These are phyloP conservation scores for Liopterus haemorrhoidalis DNA, from an alignment of 2,888 invertebrate genomes.

Conservation along the genomic window DNA sequence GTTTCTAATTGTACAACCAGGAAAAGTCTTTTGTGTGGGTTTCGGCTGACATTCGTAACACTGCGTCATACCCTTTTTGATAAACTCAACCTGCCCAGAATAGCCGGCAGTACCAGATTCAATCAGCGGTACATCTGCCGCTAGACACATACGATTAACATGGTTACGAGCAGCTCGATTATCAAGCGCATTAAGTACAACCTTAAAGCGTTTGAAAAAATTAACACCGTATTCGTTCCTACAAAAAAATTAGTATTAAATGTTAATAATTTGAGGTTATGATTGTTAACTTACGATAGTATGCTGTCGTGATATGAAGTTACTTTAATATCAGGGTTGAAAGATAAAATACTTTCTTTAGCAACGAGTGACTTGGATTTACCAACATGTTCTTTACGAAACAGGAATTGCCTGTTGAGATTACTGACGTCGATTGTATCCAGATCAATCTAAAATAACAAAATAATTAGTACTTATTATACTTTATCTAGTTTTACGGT, in stretches of 20 bases:
- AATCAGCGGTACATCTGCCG: slow-evolving; percentile 87
- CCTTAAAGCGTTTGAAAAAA: slow-evolving; percentile 84
- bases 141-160: slow-evolving; percentile 97
- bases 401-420: slow-evolving; percentile 97
- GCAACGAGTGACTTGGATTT: slow-evolving; percentile 94
- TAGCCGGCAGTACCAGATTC: slow-evolving; percentile 98
- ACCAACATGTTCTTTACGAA: slow-evolving; percentile 96
- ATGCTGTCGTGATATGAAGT: slow-evolving; percentile 89
- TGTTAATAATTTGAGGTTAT: neutral
- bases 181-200: slow-evolving; percentile 96
- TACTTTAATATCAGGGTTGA: slow-evolving; percentile 85
- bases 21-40: slow-evolving; percentile 85
- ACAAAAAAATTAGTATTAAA: slow-evolving; percentile 38
- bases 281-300: slow-evolving; percentile 63
- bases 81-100: slow-evolving; percentile 89
- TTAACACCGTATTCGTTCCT: slow-evolving; percentile 83
- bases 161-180: slow-evolving; percentile 95
- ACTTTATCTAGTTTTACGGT: neutral
- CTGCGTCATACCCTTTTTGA: slow-evolving; percentile 80
- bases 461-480: slow-evolving; percentile 12
- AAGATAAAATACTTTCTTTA: slow-evolving; percentile 77
- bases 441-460: slow-evolving; percentile 83
- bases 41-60: slow-evolving; percentile 97
- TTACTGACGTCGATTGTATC: slow-evolving; percentile 99
- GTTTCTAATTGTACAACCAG: slow-evolving; percentile 97